Conservation (phyloP, 30 jellyfish, hydroid and myxozoan genomes). For the Cassiopea andromeda region DNA sequence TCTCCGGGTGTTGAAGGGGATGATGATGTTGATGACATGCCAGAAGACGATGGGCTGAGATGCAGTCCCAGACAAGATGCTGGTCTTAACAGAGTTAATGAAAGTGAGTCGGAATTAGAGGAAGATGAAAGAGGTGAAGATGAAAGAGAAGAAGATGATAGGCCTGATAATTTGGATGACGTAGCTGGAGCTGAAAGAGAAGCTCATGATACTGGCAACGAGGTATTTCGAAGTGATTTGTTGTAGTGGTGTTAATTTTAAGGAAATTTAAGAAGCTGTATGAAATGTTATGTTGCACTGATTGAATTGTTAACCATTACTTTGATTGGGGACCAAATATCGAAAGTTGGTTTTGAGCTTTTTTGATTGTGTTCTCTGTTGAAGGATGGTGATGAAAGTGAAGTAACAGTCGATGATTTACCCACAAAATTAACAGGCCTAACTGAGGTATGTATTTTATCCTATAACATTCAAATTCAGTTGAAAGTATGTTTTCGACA, state of each 20-base stretch:
- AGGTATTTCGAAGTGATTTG: conserved; percentile 10
- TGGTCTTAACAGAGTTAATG: background rate
- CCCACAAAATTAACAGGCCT: conserved; percentile 84
- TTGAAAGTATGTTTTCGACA: background rate
- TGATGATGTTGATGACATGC: conserved; percentile 70
- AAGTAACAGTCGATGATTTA: conserved; percentile 78
- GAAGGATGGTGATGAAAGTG: conserved; percentile 74
- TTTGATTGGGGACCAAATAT: too few relatives aligned
- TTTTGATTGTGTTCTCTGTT: background rate
- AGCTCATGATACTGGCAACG: conserved; percentile 1
- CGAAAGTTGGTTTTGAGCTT: too few relatives aligned
- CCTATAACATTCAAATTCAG: background rate
- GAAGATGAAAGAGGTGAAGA: conserved; percentile 61
- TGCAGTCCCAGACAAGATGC: conserved; percentile 52
- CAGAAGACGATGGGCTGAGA: conserved; percentile 76
- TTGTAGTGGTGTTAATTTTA: too few relatives aligned
- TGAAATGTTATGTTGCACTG: too few relatives aligned
- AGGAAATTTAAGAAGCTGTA: too few relatives aligned
- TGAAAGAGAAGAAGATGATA: conserved; percentile 61
- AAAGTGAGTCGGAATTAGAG: conserved; percentile 24
- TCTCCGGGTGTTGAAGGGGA: conserved; percentile 6
- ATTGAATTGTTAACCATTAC: too few relatives aligned
- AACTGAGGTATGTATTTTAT: conserved; percentile 84
- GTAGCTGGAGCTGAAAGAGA: conserved; percentile 5
- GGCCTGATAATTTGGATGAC: conserved; percentile 17